These are phyloP conservation scores for Metacarcinus magister DNA, from an alignment of 2,888 invertebrate species.

Conservation along the genomic window DNA sequence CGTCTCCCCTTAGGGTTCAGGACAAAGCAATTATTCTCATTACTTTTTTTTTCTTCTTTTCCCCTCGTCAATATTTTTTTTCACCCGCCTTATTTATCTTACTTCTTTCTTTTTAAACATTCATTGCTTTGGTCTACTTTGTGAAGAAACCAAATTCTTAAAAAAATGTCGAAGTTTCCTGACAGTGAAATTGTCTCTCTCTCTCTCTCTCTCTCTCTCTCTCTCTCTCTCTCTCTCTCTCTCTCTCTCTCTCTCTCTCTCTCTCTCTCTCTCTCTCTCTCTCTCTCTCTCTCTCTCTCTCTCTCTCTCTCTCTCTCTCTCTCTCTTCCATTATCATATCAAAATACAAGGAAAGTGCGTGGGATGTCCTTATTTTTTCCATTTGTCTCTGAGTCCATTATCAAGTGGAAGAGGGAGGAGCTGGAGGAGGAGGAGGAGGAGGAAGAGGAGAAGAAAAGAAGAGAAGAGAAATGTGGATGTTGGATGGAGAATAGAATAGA, in stretches of 20 bases:
- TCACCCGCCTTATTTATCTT: not conserved
- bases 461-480: not conserved
- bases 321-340: conserved; percentile 38
- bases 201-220: conserved; percentile 34
- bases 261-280: conserved; percentile 32
- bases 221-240: conserved; percentile 39
- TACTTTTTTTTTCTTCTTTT: not conserved
- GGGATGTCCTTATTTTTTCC: not conserved
- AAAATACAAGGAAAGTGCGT: not conserved
- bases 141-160: not conserved
- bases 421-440: not conserved
- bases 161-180: conserved; percentile 10
- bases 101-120: not conserved
- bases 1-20: not conserved
- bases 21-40: not conserved
- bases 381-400: conserved; percentile 9
- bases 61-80: not conserved
- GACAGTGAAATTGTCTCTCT: not conserved
- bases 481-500: not conserved
- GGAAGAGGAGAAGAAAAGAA: not conserved
- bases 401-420: not conserved
- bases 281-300: conserved; percentile 46
- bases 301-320: conserved; percentile 48
- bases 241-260: conserved; percentile 31
- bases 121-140: not conserved